Conservation (phyloP, 2,888 invertebrate species). For the Agrotis exclamationis region DNA sequence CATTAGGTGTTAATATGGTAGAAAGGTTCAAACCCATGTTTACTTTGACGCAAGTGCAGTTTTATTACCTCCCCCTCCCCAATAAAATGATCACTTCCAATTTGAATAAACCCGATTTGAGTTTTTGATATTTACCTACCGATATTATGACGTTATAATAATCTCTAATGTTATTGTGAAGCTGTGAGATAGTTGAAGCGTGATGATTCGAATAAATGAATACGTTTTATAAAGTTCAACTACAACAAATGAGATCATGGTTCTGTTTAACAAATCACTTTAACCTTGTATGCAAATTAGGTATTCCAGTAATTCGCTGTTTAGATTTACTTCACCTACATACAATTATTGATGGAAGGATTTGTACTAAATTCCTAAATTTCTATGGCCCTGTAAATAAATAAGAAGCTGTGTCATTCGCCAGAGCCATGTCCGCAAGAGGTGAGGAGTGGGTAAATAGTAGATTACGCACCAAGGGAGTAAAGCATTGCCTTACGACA, state of each 20-base stretch:
- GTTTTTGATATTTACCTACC: background rate
- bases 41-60: slow-evolving; percentile 4
- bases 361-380: slow-evolving; percentile 5
- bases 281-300: slow-evolving; percentile 80
- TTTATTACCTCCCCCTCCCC: slow-evolving; percentile 4
- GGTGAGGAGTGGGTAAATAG: background rate
- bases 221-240: slow-evolving; percentile 63
- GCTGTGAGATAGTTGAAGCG: slow-evolving; percentile 38
- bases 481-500: too few species aligned
- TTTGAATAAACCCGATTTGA: background rate
- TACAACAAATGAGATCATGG: slow-evolving; percentile 78
- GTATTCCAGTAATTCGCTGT: slow-evolving; percentile 76
- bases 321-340: slow-evolving; percentile 41
- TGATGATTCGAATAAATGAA: slow-evolving; percentile 56
- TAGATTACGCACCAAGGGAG: too few species aligned
- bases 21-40: slow-evolving; percentile 1
- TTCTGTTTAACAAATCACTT: slow-evolving; percentile 78
- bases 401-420: background rate
- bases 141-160: slow-evolving; percentile 10
- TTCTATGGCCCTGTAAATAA: background rate
- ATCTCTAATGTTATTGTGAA: slow-evolving; percentile 6
- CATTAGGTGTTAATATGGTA: background rate
- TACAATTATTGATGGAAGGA: slow-evolving; percentile 21
- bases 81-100: slow-evolving; percentile 10
- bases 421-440: background rate